A percentile compares a stretch with the other conserved stretches of the same genome.
These are phyloP conservation scores for Aphelocoma coerulescens DNA, from an alignment of 2,113 vertebrate species.

Conservation along the genomic window DNA sequence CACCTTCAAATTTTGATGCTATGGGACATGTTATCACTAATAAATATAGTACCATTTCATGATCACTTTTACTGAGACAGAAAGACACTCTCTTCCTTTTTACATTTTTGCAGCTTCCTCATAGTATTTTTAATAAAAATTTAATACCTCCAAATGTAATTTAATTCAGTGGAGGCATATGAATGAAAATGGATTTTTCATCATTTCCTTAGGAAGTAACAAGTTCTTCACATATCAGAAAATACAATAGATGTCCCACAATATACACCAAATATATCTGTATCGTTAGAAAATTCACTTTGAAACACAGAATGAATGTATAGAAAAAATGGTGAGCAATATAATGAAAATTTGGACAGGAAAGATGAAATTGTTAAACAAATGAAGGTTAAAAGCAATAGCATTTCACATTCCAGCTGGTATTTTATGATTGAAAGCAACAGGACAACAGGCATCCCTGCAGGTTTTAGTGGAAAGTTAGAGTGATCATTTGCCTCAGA, in stretches of 20 bases:
- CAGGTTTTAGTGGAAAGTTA: neutral
- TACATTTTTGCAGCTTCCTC: neutral
- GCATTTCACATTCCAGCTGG: neutral
- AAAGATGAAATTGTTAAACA: neutral
- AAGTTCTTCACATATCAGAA: neutral
- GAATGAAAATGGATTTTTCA: neutral
- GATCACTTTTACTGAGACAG: neutral
- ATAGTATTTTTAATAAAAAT: neutral
- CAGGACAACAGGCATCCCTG: neutral
- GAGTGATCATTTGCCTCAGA: neutral
- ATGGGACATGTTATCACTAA: neutral
- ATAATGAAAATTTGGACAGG: neutral
- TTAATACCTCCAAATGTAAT: neutral
- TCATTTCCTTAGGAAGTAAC: neutral
- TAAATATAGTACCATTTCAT: neutral
- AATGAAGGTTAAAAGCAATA: neutral
- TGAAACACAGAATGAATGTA: neutral
- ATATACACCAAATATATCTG: rapidly evolving
- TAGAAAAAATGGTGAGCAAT: neutral
- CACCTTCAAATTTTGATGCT: neutral
- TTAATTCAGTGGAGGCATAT: neutral
- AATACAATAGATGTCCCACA: neutral
- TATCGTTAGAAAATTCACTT: neutral
- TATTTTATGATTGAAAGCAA: neutral
- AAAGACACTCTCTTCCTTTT: neutral